These are phyloP conservation scores for Sminthopsis crassicaudata DNA, from an alignment of 2,113 vertebrate species.

Conservation along the genomic window DNA sequence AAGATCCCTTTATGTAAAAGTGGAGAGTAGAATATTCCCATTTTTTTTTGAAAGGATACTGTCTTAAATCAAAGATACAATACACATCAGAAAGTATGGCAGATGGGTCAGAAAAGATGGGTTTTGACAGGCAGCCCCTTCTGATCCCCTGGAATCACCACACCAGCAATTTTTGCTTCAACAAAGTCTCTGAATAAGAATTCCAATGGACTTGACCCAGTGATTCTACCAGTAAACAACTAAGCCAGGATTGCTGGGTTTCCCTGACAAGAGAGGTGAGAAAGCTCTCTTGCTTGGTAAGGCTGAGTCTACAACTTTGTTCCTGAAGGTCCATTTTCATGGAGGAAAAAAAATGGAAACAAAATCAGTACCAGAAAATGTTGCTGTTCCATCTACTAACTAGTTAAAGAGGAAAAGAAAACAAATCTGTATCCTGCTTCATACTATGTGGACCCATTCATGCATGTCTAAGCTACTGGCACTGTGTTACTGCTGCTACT, in stretches of 20 bases:
- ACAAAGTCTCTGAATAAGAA: neutral
- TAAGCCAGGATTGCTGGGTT: neutral
- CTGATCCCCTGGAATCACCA: slow-evolving; percentile 7
- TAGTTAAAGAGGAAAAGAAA: neutral
- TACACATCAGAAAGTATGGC: neutral
- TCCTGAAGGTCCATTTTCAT: neutral
- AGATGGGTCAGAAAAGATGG: neutral
- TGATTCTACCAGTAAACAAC: neutral
- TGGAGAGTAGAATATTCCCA: neutral
- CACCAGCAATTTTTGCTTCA: neutral
- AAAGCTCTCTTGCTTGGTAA: neutral
- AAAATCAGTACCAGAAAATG: neutral
- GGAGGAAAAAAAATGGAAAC: neutral
- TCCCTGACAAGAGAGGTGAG: neutral
- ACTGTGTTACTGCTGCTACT: neutral
- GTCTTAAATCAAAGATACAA: slow-evolving; percentile 26
- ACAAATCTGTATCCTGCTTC: neutral
- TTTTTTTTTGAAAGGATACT: slow-evolving; percentile 38
- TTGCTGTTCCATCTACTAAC: neutral
- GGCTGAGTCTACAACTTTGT: neutral
- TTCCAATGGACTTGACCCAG: neutral
- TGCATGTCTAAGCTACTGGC: neutral
- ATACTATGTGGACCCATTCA: neutral
- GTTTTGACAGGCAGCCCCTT: neutral
- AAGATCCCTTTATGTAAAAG: neutral